These are phyloP conservation scores for Paramormyrops hopkinsi DNA, from an alignment of 2,797 vertebrate genomes.

Conservation along the genomic window DNA sequence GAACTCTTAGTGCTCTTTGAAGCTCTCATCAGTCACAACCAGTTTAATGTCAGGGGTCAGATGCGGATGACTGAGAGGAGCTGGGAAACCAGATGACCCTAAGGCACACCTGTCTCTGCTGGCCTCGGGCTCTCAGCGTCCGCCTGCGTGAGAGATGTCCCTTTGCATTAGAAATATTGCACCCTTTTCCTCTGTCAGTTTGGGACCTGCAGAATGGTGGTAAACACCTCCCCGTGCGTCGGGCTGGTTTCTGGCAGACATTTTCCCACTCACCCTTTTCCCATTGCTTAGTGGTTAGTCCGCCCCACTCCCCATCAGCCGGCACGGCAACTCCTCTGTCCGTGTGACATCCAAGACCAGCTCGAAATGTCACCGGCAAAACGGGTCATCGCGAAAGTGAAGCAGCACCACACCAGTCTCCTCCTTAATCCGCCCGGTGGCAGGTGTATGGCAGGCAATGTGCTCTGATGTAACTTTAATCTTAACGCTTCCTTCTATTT, in stretches of 20 bases:
- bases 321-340: neutral
- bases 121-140: neutral
- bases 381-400: neutral
- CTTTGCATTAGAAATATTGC: neutral
- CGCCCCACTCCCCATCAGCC: neutral
- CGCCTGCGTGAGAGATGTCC: neutral
- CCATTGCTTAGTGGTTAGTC: neutral
- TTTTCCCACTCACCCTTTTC: neutral
- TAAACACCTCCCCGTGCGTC: neutral
- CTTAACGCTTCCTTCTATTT: neutral
- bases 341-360: neutral
- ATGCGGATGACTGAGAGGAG: neutral
- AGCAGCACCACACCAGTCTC: neutral
- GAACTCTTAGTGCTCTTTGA: neutral
- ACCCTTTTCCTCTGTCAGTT: neutral
- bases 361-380: slow-evolving; percentile 17
- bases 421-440: neutral
- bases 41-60: slow-evolving; percentile 14
- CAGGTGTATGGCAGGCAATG: neutral
- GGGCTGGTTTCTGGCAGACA: neutral
- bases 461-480: neutral
- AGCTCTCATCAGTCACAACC: neutral
- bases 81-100: neutral
- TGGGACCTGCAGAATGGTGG: neutral
- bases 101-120: neutral